phyloP scores from a whole-genome alignment of 2,888 invertebrate species.

The Gnatocerus cornutus region DNA sequence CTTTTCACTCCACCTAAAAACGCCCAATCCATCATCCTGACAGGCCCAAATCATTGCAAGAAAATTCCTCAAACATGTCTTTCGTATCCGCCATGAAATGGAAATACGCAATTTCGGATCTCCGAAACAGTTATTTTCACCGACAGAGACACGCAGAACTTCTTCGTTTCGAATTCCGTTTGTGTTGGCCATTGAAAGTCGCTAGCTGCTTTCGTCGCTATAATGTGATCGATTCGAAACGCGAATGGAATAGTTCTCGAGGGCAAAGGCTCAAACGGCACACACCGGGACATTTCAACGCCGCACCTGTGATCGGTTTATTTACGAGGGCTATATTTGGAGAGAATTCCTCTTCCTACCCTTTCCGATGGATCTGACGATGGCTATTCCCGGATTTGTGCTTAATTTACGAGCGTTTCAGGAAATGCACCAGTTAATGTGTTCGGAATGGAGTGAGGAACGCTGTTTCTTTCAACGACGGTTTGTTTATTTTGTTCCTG shows the following conservation, averaged over 20 bases:
- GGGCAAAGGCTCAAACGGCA: slow-evolving; percentile 44
- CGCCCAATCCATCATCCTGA: slow-evolving; percentile 21
- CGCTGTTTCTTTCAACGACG: slow-evolving; percentile 39
- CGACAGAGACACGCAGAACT: not conserved
- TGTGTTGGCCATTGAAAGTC: slow-evolving; percentile 41
- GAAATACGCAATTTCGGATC: slow-evolving; percentile 15
- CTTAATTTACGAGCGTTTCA: slow-evolving; percentile 59
- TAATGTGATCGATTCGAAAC: slow-evolving; percentile 53
- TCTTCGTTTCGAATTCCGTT: slow-evolving; percentile 45
- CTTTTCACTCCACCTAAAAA: not conserved
- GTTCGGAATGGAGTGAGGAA: slow-evolving; percentile 52
- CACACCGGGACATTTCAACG: slow-evolving; percentile 56
- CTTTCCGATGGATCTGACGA: slow-evolving; percentile 51
- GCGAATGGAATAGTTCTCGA: slow-evolving; percentile 50
- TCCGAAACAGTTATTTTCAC: slow-evolving; percentile 20
- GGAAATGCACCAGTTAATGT: slow-evolving; percentile 58
- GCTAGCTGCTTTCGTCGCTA: slow-evolving; percentile 6
- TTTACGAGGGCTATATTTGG: slow-evolving; percentile 62
- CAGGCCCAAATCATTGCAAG: slow-evolving; percentile 11
- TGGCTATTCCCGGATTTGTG: slow-evolving; percentile 56
- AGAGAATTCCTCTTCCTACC: slow-evolving; percentile 55
- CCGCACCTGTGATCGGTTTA: slow-evolving; percentile 62
- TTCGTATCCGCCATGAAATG: slow-evolving; percentile 12
- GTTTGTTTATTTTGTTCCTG: slow-evolving; percentile 39
- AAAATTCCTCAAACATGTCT: slow-evolving; percentile 9